Percentiles rank a stretch among this genome's conserved stretches.
Conservation (phyloP, 2,113 vertebrate genomes). For the Callithrix jacchus region DNA sequence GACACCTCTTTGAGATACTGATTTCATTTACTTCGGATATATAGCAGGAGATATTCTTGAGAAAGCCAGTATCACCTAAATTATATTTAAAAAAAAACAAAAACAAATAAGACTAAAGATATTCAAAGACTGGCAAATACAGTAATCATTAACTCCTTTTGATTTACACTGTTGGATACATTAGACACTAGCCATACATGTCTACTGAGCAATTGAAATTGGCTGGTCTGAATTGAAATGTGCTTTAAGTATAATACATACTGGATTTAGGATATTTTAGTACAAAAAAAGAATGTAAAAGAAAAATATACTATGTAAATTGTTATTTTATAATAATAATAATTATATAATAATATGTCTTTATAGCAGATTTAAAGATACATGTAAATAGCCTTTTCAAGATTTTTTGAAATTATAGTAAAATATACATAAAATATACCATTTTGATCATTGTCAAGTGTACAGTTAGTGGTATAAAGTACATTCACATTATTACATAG, state of each 20-base stretch:
- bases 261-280: neutral
- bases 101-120: neutral
- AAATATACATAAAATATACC: too few species aligned
- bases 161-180: neutral
- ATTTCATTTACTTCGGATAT: neutral
- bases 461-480: too few species aligned
- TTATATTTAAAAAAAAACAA: conserved; percentile 7
- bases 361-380: too few species aligned
- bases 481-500: too few species aligned
- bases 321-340: too few species aligned
- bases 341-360: too few species aligned
- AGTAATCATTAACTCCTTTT: conserved; percentile 16
- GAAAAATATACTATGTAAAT: too few species aligned
- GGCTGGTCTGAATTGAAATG: neutral
- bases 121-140: neutral
- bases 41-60: neutral
- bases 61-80: neutral
- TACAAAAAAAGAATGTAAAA: neutral
- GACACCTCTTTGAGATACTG: neutral
- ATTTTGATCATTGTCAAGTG: too few species aligned
- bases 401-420: too few species aligned
- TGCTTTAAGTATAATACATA: neutral
- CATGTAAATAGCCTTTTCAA: too few species aligned
- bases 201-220: neutral
- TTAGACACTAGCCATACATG: neutral